Evolutionary conservation across 2,797 vertebrate species (phyloP), one percentile per base, ranked within the genome.

Genomic region (Delichon dasypus): DNA sequence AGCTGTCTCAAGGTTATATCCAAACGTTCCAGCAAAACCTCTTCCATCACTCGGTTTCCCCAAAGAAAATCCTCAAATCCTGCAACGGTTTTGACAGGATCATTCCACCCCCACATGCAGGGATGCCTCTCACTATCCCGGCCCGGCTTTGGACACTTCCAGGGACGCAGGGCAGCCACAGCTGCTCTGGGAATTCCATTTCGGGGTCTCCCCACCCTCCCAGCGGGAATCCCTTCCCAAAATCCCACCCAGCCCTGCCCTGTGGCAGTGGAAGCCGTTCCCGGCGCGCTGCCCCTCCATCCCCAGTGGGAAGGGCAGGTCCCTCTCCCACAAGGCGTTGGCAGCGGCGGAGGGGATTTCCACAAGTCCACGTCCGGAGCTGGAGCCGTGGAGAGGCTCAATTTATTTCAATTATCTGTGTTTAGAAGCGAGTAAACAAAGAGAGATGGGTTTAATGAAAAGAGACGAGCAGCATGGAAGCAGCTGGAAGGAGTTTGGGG

Each of bases 81-180:
- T 9, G 11, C 6, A 5, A 5, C 3, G 3, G 4, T 6, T 47
- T 4, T 1, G 0, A n/a, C 5, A 7, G 57, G 13, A 3, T 22
- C 22, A 11, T 45, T 4, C 60, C 32, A 36, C 36, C 34, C 27
- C 21, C 22, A 5, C 2, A 19, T 15, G 25, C 30, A 53, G 20
- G 11, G 26, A 45, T n/a, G 13, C n/a, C 14, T 32, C 2, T 27
- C n/a, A 20, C 14, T 10, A 2, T 12, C 44, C 34, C 72, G 48
- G 2, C 71, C 38, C 5, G 34, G 11, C 18, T 29, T 29, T 1
- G 53, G 44, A 0, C 54, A 10, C 16, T 48, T 1, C 36, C 65
- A 58, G 30, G 30, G 12, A 32, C 21, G 7, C 30, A 32, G 45
- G 45, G 45, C 20, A 9, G 21, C 45, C 45, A 21, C 10, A 45